Percentiles rank a stretch among this genome's conserved stretches.
Evolutionary conservation across 2,888 invertebrate species (phyloP).

Genomic region (Ennomos quercinarius): DNA sequence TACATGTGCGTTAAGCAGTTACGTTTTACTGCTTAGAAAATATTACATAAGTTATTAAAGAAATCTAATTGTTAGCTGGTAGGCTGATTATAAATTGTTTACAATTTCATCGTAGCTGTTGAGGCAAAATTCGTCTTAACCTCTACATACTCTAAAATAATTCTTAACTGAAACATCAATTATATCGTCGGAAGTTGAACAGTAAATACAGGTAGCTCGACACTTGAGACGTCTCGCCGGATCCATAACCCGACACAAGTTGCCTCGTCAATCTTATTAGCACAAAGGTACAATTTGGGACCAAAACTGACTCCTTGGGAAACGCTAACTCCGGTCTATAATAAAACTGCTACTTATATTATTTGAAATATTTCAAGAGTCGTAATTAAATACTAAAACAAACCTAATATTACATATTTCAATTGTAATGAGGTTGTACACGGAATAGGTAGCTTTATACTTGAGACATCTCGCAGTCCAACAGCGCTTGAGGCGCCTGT

Average conservation of each 20-base stretch:
- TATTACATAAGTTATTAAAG: no score
- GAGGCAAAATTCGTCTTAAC: no score
- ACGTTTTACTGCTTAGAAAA: no score
- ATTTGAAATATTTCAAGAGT: no score
- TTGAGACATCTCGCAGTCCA: conserved; percentile 48
- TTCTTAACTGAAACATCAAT: conserved; percentile 1
- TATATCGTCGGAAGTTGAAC: conserved; percentile 7
- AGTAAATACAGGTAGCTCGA: conserved; percentile 61
- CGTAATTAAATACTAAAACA: no score
- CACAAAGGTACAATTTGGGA: not conserved
- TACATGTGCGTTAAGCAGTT: no score
- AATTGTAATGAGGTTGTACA: no score
- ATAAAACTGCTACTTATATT: no score
- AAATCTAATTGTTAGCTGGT: no score
- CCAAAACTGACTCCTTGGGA: not conserved
- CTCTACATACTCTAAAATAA: not conserved
- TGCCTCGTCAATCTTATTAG: conserved; percentile 3
- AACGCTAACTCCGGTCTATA: not conserved
- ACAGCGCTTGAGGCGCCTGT: not conserved
- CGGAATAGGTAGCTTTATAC: conserved; percentile 65
- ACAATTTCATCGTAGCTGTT: no score
- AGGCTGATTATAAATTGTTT: no score
- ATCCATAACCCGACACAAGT: conserved; percentile 42
- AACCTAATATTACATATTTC: no score
- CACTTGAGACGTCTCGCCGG: conserved; percentile 75